Base-by-base conservation (phyloP, 2,888 invertebrate genomes). In the Chrysopilus asiliformis region DNA sequence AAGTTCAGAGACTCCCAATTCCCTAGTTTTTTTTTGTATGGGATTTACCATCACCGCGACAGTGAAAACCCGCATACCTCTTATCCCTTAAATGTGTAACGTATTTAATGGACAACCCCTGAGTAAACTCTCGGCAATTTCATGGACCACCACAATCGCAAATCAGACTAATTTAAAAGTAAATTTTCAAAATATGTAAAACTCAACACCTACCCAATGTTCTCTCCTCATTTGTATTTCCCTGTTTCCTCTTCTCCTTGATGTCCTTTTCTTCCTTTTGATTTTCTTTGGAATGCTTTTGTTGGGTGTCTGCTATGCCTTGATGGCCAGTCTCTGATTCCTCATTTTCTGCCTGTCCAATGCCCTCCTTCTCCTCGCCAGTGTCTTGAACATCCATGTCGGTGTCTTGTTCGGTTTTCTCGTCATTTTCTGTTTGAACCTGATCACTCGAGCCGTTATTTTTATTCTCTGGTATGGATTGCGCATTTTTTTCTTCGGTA, bases 281-380 rank as follows among this genome's bases (percentile, higher is more conserved):
- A 26, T 63, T 44, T 10, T 55, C 53, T 4, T 65, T 68, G 16
- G 54, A 49, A 32, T 56, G 48, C 9, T 53, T 57, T 41, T 60
- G 58, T 40, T 58, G 58, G 3, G 58, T 55, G 39, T 64, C 61
- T 3, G 62, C 55, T 18, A 60, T 45, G 13, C 78, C 77, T 33
- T 76, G 70, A 52, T 84, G 81, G 0, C 83, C 82, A 25, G 69
- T 70, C 28, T 76, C 73, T 14, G 56, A 54, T 48, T 78, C 70
- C 47, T 81, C 79, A 42, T 79, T 68, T 49, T 86, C 79, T 0
- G 84, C 77, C 32, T 82, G 76, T 1, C 85, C 86, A 2, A 74
- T 72, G 4, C 76, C 76, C 47, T 74, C 72, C 44, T 75, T 70
- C 27, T 67, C 65, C 41, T 71, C 70, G 1, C 67, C 66, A 7